Evolutionary conservation across 2,797 vertebrate genomes (phyloP), one percentile per base, ranked within the genome.

Genomic region (Chlorospingus semifuscus): DNA sequence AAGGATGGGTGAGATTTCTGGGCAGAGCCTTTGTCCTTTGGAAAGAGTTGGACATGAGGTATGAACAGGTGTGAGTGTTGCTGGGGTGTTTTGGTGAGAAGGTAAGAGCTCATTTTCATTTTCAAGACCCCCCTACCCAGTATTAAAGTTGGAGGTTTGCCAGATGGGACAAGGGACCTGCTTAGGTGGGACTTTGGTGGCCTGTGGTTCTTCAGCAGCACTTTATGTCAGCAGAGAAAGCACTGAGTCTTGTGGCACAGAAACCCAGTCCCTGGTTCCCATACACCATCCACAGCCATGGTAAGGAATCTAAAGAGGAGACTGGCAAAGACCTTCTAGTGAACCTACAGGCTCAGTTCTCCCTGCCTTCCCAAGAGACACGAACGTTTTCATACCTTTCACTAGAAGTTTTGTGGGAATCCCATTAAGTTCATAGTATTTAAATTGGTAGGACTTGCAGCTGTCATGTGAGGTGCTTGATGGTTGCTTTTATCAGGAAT

Each of bases 381-480:
- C 36, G 18, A 3, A 55, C 8, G 8, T 55, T 75, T 83, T 57
- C 11, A 20, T 3, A 13, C 13, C 3, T 55, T 88, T 88, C 32
- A 32, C 14, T 69, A 29, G 8, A 44, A 78, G 9, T 61, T 86
- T 49, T 61, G 29, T 22, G 6, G 32, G 15, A 18, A 27, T 34
- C 27, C 20, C 2, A 30, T 44, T 16, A 34, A 32, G 15, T 21
- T 76, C 19, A 34, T 1, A 52, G 15, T 11, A 52, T 42, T 57
- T 87, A 36, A 79, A 65, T 90, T 42, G 36, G 32, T 72, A 50
- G 21, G 29, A 24, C 22, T 49, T 42, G 22, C 24, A 69, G 24
- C 24, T 80, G 24, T 42, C 42, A 11, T 0, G 0, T 0, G 6
- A 60, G 29, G 21, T 77, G 26, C 0, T 10, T 15, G n/a, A 47